Evolutionary conservation across 92 coral and sea anemone species (phyloP).

Genomic region (Epizoanthus rinbou): DNA sequence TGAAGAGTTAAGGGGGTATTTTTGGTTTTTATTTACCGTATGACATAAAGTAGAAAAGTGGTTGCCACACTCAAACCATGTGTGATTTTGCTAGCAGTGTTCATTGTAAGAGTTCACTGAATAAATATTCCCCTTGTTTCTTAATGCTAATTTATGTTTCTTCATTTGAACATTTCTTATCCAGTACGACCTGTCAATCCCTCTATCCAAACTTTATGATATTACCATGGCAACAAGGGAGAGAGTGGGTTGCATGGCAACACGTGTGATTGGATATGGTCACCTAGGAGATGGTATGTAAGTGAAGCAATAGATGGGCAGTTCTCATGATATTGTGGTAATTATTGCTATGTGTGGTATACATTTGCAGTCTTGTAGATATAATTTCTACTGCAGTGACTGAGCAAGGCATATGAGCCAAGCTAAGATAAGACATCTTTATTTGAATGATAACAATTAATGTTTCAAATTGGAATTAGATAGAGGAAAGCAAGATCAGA

Average conservation of each 20-base stretch:
- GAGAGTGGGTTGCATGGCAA: conserved; percentile 76
- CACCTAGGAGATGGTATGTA: conserved; percentile 95
- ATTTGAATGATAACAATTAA: too few relatives aligned
- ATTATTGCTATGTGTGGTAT: too few relatives aligned
- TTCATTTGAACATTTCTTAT: not conserved
- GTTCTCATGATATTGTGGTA: too few relatives aligned
- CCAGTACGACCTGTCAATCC: conserved; percentile 90
- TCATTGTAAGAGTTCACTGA: not conserved
- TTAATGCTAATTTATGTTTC: not conserved
- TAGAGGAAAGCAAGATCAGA: too few relatives aligned
- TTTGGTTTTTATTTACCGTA: not conserved
- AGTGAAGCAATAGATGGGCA: not conserved
- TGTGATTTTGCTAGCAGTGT: too few relatives aligned
- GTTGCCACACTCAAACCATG: too few relatives aligned
- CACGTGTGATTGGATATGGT: conserved; percentile 86
- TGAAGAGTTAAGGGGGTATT: not conserved
- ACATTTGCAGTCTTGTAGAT: too few relatives aligned
- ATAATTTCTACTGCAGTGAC: too few relatives aligned
- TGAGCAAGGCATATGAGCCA: too few relatives aligned
- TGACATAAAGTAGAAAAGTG: not conserved
- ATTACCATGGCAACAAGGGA: conserved; percentile 75
- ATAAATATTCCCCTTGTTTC: not conserved
- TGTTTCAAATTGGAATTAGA: too few relatives aligned
- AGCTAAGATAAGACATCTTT: too few relatives aligned
- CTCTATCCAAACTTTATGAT: conserved; percentile 83